Percentiles rank a stretch among this genome's conserved stretches.
Conservation (phyloP, 92 coral and sea anemone genomes). For the Umimayanthus chanpuru region DNA sequence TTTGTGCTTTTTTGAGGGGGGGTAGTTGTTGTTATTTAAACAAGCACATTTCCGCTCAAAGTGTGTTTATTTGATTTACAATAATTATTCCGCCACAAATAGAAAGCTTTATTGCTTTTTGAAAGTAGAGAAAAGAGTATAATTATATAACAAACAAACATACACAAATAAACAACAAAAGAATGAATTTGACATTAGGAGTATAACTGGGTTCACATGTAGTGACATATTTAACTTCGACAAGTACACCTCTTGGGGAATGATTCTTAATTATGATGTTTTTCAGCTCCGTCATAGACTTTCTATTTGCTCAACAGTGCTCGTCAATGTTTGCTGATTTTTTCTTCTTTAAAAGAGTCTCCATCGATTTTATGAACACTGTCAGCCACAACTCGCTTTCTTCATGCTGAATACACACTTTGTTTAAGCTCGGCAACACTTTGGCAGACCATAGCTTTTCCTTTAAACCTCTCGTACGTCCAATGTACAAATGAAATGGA, state of each 20-base stretch:
- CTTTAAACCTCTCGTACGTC: no score
- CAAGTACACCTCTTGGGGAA: not conserved
- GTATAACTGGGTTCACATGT: not conserved
- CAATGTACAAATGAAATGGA: no score
- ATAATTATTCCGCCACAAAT: no score
- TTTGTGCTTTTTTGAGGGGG: not conserved
- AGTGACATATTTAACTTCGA: not conserved
- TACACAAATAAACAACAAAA: not conserved
- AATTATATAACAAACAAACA: no score
- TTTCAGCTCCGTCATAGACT: not conserved
- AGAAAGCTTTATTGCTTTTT: no score
- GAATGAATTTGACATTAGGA: not conserved
- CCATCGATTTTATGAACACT: slow-evolving; percentile 8
- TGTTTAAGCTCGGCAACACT: slow-evolving; percentile 15
- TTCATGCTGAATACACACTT: slow-evolving; percentile 24
- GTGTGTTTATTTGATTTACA: no score
- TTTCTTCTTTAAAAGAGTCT: not conserved
- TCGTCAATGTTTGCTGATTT: not conserved
- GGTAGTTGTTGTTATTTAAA: no score
- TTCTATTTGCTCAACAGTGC: slow-evolving; percentile 2
- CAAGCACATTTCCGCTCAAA: no score
- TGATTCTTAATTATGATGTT: not conserved
- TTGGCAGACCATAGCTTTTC: no score
- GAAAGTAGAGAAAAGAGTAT: no score
- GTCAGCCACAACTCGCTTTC: slow-evolving; percentile 41